Evolutionary conservation across 2,113 vertebrate species (phyloP), one percentile per base, ranked within the genome.

Genomic region (Aegithalos caudatus): DNA sequence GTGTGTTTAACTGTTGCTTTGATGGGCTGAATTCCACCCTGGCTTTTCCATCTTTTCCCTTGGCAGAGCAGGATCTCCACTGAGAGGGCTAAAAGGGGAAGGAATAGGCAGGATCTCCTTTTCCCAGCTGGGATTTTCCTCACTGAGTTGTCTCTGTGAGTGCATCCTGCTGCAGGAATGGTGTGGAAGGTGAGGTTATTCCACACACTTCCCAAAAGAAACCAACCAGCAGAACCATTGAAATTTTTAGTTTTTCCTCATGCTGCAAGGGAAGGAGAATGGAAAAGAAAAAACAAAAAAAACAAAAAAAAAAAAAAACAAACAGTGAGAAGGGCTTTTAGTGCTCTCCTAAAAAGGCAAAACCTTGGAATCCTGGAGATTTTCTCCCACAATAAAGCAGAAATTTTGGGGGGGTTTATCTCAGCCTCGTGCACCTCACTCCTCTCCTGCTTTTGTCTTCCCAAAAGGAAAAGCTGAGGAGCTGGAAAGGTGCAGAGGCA

Each of bases 151-250:
- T 31, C 40, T 44, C 66, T 14, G 48, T 10, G 27, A 13, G 6
- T 19, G 6, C 11, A 4, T 31, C 29, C 28, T 31, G 40, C 44
- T 38, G 45, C 54, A 62, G 60, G 50, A 57, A 6, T 3, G 1
- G 2, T 5, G n/a, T 31, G 58, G 6, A 29, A 33, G 25, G 29
- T 0, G 7, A 61, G 31, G 7, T 37, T 66, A 9, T 37, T 48
- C 33, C n/a, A 42, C 27, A 18, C 50, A 2, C 3, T 37, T 65
- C 33, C 47, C 25, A 15, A 45, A 76, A 35, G 14, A 48, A 81
- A 22, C 25, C 14, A 31, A 12, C 19, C 16, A 1, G 4, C 76
- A 54, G 50, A 81, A 40, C 15, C 20, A 35, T 0, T 1, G 7
- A 24, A 33, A 40, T 33, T 33, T 61, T 16, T 10, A 15, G 10